Evolutionary conservation across 2,888 invertebrate genomes (phyloP), one percentile per base, ranked within the genome.

Genomic region (Vannuccia rotundouncinata): DNA sequence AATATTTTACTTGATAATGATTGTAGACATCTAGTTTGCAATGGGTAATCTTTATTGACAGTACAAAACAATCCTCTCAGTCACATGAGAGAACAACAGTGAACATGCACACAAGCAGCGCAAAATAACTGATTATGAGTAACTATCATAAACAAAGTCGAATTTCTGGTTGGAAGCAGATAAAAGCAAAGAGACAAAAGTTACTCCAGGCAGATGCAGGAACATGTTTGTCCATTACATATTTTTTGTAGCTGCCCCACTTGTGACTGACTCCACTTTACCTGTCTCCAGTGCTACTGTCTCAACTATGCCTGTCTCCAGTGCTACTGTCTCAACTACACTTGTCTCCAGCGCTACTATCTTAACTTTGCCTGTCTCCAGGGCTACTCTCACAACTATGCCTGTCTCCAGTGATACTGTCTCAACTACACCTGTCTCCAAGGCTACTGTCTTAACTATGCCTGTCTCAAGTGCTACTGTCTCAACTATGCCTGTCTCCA

Each of bases 371-470:
- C 45, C 45, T 45, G 45, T 45, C 45, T 45, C 45, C 45, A 45
- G 45, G 10, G 45, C 45, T 45, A 45, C 66, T n/a, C 22, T 22
- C 66, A 5, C 66, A 66, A 22, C 66, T 66, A 66, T 2, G 66
- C 66, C 66, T 66, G 66, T 66, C 66, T 66, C 22, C 66, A 66
- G 22, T 66, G 66, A 66, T 66, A 22, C 13, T 66, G 66, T 22
- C n/a, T 66, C 66, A 27, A 66, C 25, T 66, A 17, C n/a, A n/a
- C n/a, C 66, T 22, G 66, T 27, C 66, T n/a, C n/a, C n/a, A n/a
- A n/a, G n/a, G n/a, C n/a, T n/a, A n/a, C n/a, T n/a, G n/a, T n/a
- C n/a, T 45, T 17, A 45, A 45, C 45, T 45, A 45, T 17, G 45
- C 45, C 45, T 45, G 45, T 45, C 45, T 45, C 45, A n/a, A n/a